phyloP scores from a whole-genome alignment of 1,140 invertebrate genomes.

The Spodoptera frugiperda region DNA sequence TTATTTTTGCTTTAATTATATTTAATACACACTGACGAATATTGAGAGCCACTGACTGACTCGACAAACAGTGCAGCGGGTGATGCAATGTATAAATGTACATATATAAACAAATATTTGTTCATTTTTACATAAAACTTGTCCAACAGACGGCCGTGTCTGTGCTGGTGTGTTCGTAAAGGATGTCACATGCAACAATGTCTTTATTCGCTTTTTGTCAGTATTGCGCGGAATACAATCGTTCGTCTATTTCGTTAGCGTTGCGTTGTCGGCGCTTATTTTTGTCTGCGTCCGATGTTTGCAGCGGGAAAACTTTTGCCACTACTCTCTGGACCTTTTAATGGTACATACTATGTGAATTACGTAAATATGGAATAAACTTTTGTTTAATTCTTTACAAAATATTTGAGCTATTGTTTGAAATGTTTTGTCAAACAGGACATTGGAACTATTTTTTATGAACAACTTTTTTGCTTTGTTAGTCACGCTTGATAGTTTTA shows the following conservation, averaged over 20 bases:
- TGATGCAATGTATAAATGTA: constrained; percentile 4
- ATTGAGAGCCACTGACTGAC: constrained; percentile 3
- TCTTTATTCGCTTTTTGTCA: constrained; percentile 1
- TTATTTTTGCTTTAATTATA: neutral
- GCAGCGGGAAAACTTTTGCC: neutral
- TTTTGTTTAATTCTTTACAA: too few species aligned
- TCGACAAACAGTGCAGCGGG: neutral
- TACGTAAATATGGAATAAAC: too few species aligned
- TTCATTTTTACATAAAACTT: constrained; percentile 22
- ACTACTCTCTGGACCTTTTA: neutral
- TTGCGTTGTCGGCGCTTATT: neutral
- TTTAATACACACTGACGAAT: too few species aligned
- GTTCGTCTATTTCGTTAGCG: constrained; percentile 13
- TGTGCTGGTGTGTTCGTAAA: neutral
- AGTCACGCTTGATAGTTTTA: too few species aligned
- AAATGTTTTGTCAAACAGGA: too few species aligned
- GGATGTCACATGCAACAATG: constrained; percentile 15
- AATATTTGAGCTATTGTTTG: too few species aligned
- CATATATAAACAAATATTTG: constrained; percentile 13
- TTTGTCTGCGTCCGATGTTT: constrained; percentile 2
- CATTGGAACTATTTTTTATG: too few species aligned
- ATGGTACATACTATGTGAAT: too few species aligned
- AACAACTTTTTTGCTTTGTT: too few species aligned
- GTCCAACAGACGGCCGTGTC: neutral
- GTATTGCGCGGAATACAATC: neutral